Base-by-base conservation (phyloP, 2,888 invertebrate genomes). In the Hirtodrosophila alboralis region DNA sequence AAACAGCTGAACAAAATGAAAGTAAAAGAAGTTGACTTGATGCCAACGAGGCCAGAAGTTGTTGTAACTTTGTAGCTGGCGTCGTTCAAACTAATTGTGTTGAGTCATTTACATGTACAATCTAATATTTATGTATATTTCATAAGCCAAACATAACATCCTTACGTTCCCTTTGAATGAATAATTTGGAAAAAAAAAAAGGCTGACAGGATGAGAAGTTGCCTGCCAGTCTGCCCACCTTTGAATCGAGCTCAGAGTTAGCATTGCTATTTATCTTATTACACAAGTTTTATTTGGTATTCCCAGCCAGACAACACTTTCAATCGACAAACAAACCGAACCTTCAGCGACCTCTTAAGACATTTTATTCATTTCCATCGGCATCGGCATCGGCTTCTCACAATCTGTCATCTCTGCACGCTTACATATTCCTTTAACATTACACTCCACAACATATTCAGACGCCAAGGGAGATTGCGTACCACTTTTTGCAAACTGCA, bases 401-500 rank as follows among this genome's bases (percentile, higher is more conserved):
- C 18, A 44, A 37, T 65, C 16, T 36, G 13, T 51, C 47, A 37
- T 31, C 27, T 48, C 9, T n/a, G n/a, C n/a, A n/a, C 37, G 52
- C 69, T 44, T 40, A 21, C 34, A 37, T 41, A 66, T 61, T 60
- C 51, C 70, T 31, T 48, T 21, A n/a, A 47, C 51, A 56, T 47
- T 58, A 47, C 61, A 61, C 74, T 73, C 73, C 69, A 74, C 58
- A 61, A 33, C n/a, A n/a, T n/a, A n/a, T n/a, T n/a, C n/a, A 41
- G 61, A 65, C 57, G 41, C 74, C 65, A 58, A 38, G 57, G 69
- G 74, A 36, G 49, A 51, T 54, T 60, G 68, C 44, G 43, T 60
- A 40, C 44, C 40, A 47, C n/a, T n/a, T n/a, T 41, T 51, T 81
- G 84, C 71, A 83, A 79, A 59, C 57, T 83, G 78, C 84, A 83